Conservation (phyloP, 2,888 invertebrate genomes). For the Meloe dianella region DNA sequence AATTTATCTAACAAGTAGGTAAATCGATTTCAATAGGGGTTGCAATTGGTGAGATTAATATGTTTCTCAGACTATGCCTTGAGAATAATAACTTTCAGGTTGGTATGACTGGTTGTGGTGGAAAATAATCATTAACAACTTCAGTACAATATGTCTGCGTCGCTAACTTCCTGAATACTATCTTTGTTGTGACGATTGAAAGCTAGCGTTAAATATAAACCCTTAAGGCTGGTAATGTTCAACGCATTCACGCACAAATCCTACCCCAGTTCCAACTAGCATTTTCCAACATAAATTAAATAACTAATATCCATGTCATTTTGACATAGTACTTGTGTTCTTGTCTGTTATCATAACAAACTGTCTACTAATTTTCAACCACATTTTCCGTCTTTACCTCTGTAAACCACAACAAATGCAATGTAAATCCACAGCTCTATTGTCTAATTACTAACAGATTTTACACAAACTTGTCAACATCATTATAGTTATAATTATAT, state of each 20-base stretch:
- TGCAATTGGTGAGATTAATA: conserved; percentile 35
- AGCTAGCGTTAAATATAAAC: conserved; percentile 36
- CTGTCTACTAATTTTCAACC: conserved; percentile 30
- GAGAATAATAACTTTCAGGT: conserved; percentile 47
- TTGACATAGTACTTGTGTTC: conserved; percentile 28
- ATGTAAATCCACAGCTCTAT: conserved; percentile 6
- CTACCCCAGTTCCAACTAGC: conserved; percentile 20
- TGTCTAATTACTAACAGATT: conserved; percentile 7
- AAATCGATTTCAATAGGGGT: conserved; percentile 20
- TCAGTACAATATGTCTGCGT: conserved; percentile 47
- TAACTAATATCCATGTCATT: conserved; percentile 35
- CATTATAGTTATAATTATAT: not conserved
- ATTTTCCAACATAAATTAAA: conserved; percentile 32
- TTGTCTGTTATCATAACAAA: conserved; percentile 33
- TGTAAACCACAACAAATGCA: not conserved
- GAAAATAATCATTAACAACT: conserved; percentile 51
- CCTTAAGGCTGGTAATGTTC: conserved; percentile 28
- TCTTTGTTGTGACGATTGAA: conserved; percentile 44
- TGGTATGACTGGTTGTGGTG: conserved; percentile 42
- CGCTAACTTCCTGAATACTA: conserved; percentile 44
- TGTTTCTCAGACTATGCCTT: conserved; percentile 32
- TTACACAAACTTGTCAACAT: conserved; percentile 2
- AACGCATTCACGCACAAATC: conserved; percentile 30
- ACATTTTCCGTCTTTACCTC: conserved; percentile 14
- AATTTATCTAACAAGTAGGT: not conserved